Evolutionary conservation across 2,888 invertebrate genomes (phyloP).

Genomic region (Microctonus brassicae): DNA sequence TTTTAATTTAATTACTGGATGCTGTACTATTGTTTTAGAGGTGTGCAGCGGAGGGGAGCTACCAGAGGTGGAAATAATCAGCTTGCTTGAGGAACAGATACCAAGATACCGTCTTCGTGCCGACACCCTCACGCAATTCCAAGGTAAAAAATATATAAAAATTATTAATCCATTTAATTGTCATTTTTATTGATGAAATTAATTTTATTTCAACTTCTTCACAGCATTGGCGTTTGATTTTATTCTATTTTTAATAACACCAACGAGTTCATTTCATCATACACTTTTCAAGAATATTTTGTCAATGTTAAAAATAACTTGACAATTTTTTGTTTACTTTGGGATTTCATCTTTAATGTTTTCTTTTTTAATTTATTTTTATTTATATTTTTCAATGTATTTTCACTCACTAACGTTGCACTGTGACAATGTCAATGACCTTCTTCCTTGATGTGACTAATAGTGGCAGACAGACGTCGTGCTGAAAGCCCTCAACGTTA

Average conservation of each 20-base stretch:
- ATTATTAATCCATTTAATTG: not conserved
- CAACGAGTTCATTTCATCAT: not conserved
- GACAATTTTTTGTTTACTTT: not conserved
- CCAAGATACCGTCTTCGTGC: slow-evolving; percentile 94
- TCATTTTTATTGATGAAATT: too few relatives aligned
- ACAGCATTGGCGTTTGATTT: too few relatives aligned
- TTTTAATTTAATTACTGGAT: slow-evolving; percentile 22
- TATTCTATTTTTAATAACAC: not conserved
- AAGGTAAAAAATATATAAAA: slow-evolving; percentile 75
- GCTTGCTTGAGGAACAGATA: slow-evolving; percentile 93
- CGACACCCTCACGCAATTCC: slow-evolving; percentile 92
- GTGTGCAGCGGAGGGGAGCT: slow-evolving; percentile 92
- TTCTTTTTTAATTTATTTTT: too few relatives aligned
- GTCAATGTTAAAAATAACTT: too few relatives aligned
- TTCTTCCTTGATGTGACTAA: slow-evolving; percentile 19
- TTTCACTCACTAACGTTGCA: not conserved
- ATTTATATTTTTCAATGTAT: not conserved
- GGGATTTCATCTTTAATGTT: too few relatives aligned
- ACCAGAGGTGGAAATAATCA: slow-evolving; percentile 96
- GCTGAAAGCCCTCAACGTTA: slow-evolving; percentile 1
- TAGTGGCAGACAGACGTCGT: not conserved
- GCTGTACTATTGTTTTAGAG: slow-evolving; percentile 75
- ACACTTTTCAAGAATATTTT: too few relatives aligned
- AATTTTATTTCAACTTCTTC: too few relatives aligned
- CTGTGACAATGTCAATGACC: slow-evolving; percentile 17